Base-by-base conservation (phyloP, 2,888 invertebrate genomes). In the Xestia rhomboidea region DNA sequence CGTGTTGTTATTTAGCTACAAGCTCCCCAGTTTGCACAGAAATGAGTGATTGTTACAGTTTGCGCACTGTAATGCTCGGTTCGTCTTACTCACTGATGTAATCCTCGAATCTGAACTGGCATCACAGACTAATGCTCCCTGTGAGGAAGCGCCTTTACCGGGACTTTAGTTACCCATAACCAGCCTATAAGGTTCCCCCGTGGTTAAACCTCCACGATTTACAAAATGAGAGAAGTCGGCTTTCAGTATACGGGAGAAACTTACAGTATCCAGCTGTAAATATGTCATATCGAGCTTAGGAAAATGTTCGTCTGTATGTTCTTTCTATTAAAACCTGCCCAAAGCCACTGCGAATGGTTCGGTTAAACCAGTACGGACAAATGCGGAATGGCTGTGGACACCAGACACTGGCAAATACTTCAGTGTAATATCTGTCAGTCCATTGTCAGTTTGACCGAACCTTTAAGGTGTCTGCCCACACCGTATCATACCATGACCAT, bases 201-300 rank as follows among this genome's bases (percentile, higher is more conserved):
- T 57, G 15, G 21, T 13, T n/a, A 44, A 41, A 51, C 18, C 38
- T 30, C 38, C 4, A 68, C 30, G 24, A 51, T 34, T 51, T 11
- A 54, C 21, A 41, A 10, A n/a, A 30, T 44, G 3, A 21, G 41
- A n/a, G 18, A 54, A n/a, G 3, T 57, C 7, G 51, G 77, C 68
- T 62, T 67, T 76, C 60, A 76, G 60, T 67, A 76, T 10, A 76
- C 41, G 38, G 73, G 69, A 69, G 69, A 24, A 73, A 41, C 38
- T 68, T 41, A 68, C 38, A 51, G 41, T 41, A 73, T 7, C 13
- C 30, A 0, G 18, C 8, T 54, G 5, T 54, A 13, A 68, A 51
- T 24, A 24, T 69, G 24, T 24, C 69, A 18, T 41, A 73, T 73
- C 0, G 27, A 34, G 38, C 27, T 41, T 41, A 5, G 41, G 24